Base-by-base conservation (phyloP, 2,797 vertebrate species). In the Lutjanus argentimaculatus region DNA sequence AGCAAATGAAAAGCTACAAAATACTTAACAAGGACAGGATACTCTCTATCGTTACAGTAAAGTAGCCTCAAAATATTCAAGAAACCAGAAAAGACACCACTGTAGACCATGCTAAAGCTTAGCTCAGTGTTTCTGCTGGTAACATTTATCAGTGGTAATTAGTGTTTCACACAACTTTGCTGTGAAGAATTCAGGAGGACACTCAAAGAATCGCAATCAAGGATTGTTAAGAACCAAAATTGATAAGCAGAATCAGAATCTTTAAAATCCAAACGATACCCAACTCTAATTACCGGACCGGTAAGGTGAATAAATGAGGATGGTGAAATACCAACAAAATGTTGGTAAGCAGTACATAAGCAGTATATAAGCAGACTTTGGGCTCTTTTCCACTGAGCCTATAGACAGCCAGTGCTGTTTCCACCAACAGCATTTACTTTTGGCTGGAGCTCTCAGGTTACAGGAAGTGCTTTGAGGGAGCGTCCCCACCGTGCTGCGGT, bases 361-460 rank as follows among this genome's bases (percentile, higher is more conserved):
- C 53, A 22, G 40, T 45, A 10, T 36, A 36, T 36, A 36, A 61
- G n/a, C 42, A 36, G 74, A 6, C 17, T 30, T 14, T 55, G 40
- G 45, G 63, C 45, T 61, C 55, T 59, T 62, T n/a, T 74, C 52
- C 21, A 21, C 64, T 8, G 56, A 76, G 68, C 69, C 45, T 66
- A 53, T 22, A 61, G 52, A 58, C 52, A 56, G 40, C 42, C 52
- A 87, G 75, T 64, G 79, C n/a, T 67, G 79, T 80, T 86, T 88
- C 80, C 89, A 87, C 59, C 25, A 25, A 59, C 82, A 82, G 84
- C 71, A 13, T 85, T 89, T 74, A 84, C 77, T 85, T 83, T 77
- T 69, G 65, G 81, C 72, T 59, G 40, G 49, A 71, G 57, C 79
- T 88, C 91, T 94, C 89, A 74, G 77, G 88, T 93, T 91, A 93